Evolutionary conservation across 2,888 invertebrate species (phyloP).

Genomic region (Tiliacea citrago): DNA sequence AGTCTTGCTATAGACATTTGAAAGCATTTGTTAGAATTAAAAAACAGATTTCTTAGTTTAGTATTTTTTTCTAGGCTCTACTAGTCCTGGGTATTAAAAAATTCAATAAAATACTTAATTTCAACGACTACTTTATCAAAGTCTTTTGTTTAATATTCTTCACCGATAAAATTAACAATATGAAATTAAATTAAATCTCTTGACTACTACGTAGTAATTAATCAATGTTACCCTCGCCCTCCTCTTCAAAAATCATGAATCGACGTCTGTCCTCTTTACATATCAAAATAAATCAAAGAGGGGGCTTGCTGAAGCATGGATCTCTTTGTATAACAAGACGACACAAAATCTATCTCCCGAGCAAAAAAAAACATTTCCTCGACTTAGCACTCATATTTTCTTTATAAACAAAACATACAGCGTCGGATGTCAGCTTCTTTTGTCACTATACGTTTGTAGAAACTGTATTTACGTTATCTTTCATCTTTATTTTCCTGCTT

Average conservation of each 20-base stretch:
- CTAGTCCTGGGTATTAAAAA: not conserved
- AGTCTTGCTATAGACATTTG: not conserved
- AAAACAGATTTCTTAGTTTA: not conserved
- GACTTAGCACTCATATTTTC: constrained; percentile 64
- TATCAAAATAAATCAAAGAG: constrained; percentile 72
- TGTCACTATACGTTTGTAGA: constrained; percentile 49
- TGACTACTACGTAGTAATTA: constrained; percentile 34
- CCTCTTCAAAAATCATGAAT: constrained; percentile 62
- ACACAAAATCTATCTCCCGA: constrained; percentile 54
- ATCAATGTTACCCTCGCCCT: constrained; percentile 16
- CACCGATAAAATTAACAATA: not conserved
- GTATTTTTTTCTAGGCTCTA: not conserved
- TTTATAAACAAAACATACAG: constrained; percentile 64
- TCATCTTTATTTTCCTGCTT: constrained; percentile 52
- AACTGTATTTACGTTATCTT: constrained; percentile 57
- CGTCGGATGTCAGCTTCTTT: constrained; percentile 53
- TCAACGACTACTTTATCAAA: not conserved
- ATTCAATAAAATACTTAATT: not conserved
- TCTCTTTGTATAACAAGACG: constrained; percentile 67
- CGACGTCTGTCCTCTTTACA: constrained; percentile 68
- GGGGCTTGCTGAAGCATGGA: constrained; percentile 59
- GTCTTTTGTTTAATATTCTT: not conserved
- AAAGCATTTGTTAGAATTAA: not conserved
- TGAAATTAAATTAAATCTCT: not conserved
- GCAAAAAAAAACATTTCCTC: constrained; percentile 51